phyloP scores from a whole-genome alignment of 2,113 vertebrate genomes.

The Toxotes jaculatrix region DNA sequence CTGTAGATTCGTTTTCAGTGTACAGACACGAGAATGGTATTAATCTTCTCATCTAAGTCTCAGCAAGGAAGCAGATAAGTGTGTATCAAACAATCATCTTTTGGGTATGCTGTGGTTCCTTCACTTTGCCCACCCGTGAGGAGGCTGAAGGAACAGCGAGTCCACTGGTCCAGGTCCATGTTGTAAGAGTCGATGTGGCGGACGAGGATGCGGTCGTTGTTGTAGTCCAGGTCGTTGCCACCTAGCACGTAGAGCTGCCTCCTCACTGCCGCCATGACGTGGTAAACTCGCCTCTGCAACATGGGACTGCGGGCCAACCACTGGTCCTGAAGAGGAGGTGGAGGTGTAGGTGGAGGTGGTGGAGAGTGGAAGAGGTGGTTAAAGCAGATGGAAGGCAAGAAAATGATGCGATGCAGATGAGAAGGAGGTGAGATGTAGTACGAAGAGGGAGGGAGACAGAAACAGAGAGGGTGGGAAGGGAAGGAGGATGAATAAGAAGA shows the following conservation, averaged over 20 bases:
- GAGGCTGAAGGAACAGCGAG: slow-evolving; percentile 93
- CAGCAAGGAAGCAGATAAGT: not conserved
- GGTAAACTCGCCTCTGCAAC: slow-evolving; percentile 96
- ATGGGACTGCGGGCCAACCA: slow-evolving; percentile 95
- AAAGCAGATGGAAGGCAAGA: slow-evolving; percentile 44
- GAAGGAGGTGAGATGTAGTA: slow-evolving; percentile 55
- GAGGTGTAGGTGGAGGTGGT: not conserved
- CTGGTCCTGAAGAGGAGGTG: slow-evolving; percentile 86
- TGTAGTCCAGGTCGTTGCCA: slow-evolving; percentile 97
- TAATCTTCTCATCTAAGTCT: not conserved
- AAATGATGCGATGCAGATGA: slow-evolving; percentile 46
- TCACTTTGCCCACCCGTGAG: slow-evolving; percentile 87
- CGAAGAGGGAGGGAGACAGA: slow-evolving; percentile 44
- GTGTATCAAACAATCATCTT: not conserved
- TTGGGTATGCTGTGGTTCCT: not conserved
- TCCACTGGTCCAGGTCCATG: slow-evolving; percentile 96
- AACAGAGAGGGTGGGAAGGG: slow-evolving; percentile 45
- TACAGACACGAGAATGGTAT: not conserved
- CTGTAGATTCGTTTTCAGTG: not conserved
- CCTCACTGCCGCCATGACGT: slow-evolving; percentile 95
- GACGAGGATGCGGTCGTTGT: slow-evolving; percentile 96
- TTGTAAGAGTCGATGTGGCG: slow-evolving; percentile 95
- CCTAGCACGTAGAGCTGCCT: slow-evolving; percentile 95
- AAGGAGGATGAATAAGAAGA: slow-evolving; percentile 72
- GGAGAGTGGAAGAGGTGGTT: slow-evolving; percentile 16